Evolutionary conservation across 2,113 vertebrate species (phyloP), one percentile per base, ranked within the genome.

Genomic region (Bostrychus sinensis): DNA sequence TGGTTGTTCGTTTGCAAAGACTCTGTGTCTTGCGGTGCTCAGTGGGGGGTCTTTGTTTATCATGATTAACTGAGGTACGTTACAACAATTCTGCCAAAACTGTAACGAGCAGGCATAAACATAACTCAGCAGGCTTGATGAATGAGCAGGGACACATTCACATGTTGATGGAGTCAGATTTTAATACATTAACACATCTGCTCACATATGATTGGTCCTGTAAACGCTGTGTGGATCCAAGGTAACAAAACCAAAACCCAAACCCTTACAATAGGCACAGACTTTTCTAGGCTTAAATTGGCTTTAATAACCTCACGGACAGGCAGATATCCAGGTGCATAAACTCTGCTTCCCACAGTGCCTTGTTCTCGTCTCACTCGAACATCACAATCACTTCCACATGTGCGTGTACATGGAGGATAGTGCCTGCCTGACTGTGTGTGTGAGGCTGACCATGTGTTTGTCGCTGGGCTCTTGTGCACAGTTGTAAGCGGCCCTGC

Each of bases 301-400:
- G 78, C 85, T 82, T 16, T 87, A 90, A 87, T 84, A 80, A 86
- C 80, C 81, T 75, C 65, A 84, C 58, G 66, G 83, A 87, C 80
- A 86, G 80, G 84, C 84, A 89, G 66, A 86, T 78, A 83, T 84
- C 82, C 86, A 88, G 89, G 84, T 85, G 84, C 58, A 57, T 85
- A 85, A 88, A 86, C 87, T 78, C 20, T 64, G 62, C 77, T 83
- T 79, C 75, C 78, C 78, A 86, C 75, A 83, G 69, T 59, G 57
- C 77, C 72, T 77, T 58, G 22, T 70, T 81, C 55, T 72, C 54
- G 30, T 64, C 28, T 77, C 60, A 68, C 70, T 74, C 25, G 1
- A 62, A 53, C 56, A 71, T 63, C 57, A 16, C 75, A 90, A 88
- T 89, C 75, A 87, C 66, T 89, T 84, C 88, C 87, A 88, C 83